These are phyloP conservation scores for Melanostoma scalare DNA, from an alignment of 2,888 invertebrate genomes.

Conservation along the genomic window DNA sequence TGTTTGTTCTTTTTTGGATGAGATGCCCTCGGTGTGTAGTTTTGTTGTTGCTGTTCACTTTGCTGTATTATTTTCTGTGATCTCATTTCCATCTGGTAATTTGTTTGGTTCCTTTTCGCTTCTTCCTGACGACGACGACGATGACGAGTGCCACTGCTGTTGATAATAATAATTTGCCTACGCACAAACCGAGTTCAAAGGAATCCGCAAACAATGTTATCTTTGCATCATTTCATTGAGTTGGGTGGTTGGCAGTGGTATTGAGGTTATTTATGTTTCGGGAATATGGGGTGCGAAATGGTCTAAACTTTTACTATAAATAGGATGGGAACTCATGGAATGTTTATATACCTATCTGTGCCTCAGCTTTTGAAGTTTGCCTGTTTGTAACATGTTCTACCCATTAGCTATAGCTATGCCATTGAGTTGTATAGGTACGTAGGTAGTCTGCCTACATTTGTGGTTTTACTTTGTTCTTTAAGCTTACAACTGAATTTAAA, in stretches of 20 bases:
- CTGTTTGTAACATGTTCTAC: constrained; percentile 12
- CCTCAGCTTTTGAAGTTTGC: constrained; percentile 58
- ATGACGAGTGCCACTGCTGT: constrained; percentile 47
- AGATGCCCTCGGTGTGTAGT: constrained; percentile 55
- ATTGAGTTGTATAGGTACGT: background rate
- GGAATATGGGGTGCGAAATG: constrained; percentile 12
- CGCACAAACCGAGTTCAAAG: constrained; percentile 63
- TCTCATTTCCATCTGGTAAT: constrained; percentile 68
- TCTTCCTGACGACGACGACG: constrained; percentile 11
- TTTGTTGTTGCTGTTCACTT: constrained; percentile 53
- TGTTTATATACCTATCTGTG: constrained; percentile 19
- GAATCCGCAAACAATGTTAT: constrained; percentile 66
- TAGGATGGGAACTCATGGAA: constrained; percentile 26
- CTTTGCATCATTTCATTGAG: constrained; percentile 55
- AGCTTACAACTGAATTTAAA: constrained; percentile 27
- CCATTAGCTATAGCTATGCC: constrained; percentile 37
- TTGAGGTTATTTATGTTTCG: constrained; percentile 20
- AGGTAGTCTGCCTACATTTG: constrained; percentile 1
- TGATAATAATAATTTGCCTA: constrained; percentile 59
- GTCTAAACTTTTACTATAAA: constrained; percentile 33
- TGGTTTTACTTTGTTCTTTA: constrained; percentile 54
- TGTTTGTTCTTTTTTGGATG: constrained; percentile 30
- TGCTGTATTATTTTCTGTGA: constrained; percentile 51
- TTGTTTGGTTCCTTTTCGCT: constrained; percentile 63
- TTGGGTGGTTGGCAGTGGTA: constrained; percentile 24